Conservation (phyloP, 2,888 invertebrate genomes). For the Ichneumoninae sp. region DNA sequence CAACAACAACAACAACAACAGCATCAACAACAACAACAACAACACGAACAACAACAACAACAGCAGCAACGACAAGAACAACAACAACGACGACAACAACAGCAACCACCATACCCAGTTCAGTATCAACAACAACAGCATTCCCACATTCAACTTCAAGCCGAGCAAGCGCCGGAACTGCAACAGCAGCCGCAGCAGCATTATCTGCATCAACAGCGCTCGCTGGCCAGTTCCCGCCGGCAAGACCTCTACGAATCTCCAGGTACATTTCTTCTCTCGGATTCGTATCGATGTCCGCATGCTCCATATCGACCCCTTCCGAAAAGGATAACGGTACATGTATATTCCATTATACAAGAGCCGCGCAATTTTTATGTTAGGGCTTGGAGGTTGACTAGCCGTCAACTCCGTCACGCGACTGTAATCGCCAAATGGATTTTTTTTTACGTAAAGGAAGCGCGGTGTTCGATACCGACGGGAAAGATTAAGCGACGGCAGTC, state of each 20-base stretch:
- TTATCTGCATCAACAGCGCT: conserved; percentile 49
- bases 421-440: conserved; percentile 77
- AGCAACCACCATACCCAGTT: conserved; percentile 67
- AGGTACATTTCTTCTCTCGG: conserved; percentile 51
- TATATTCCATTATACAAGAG: neutral
- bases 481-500: neutral
- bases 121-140: conserved; percentile 58
- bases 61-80: conserved; percentile 68
- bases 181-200: conserved; percentile 59
- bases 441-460: conserved; percentile 13
- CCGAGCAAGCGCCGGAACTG: conserved; percentile 70
- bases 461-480: conserved; percentile 19
- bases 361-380: neutral
- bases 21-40: conserved; percentile 54
- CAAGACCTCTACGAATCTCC: conserved; percentile 51
- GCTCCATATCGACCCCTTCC: neutral
- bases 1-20: conserved; percentile 36
- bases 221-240: conserved; percentile 48
- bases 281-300: conserved; percentile 21
- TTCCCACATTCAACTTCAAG: conserved; percentile 72
- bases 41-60: conserved; percentile 70
- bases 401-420: conserved; percentile 68
- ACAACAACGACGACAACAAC: conserved; percentile 64
- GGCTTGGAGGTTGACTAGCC: neutral
- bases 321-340: neutral